Percentiles rank a stretch among this genome's conserved stretches.
These are phyloP conservation scores for Hydropsyche tenuis DNA, from an alignment of 1,140 invertebrate species.

Conservation along the genomic window DNA sequence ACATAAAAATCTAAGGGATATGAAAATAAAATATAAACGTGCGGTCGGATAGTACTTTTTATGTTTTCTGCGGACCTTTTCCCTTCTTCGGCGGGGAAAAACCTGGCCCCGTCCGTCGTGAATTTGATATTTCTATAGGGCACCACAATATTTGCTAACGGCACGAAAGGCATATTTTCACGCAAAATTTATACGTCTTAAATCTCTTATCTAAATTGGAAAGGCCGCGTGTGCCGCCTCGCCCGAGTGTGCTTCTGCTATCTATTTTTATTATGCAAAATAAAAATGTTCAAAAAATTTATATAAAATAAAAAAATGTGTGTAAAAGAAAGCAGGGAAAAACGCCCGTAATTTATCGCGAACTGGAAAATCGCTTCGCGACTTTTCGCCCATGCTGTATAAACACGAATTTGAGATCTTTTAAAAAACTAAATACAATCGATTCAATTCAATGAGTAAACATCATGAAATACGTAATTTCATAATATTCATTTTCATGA, in stretches of 20 bases:
- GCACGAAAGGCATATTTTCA: slow-evolving; percentile 33
- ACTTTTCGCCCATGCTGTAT: slow-evolving; percentile 17
- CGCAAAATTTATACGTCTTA: slow-evolving; percentile 31
- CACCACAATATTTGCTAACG: slow-evolving; percentile 16
- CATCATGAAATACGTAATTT: too few species aligned
- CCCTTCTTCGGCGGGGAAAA: neutral
- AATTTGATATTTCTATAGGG: slow-evolving; percentile 33
- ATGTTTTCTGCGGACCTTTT: slow-evolving; percentile 9
- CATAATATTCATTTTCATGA: too few species aligned
- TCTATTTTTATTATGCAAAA: slow-evolving; percentile 36
- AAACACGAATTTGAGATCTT: too few species aligned
- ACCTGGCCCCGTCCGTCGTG: neutral
- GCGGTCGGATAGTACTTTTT: slow-evolving; percentile 19
- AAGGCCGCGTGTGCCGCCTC: neutral
- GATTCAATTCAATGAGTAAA: too few species aligned
- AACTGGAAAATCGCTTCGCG: slow-evolving; percentile 18
- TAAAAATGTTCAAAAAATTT: slow-evolving; percentile 21
- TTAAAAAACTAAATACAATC: too few species aligned
- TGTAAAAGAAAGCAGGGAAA: neutral
- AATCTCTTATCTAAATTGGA: slow-evolving; percentile 36
- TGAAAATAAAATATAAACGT: slow-evolving; percentile 18
- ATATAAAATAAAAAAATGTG: slow-evolving; percentile 6
- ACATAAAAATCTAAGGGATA: slow-evolving; percentile 9
- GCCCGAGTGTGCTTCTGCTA: slow-evolving; percentile 13
- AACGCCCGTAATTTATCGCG: slow-evolving; percentile 11